phyloP scores from a whole-genome alignment of 2,113 vertebrate genomes.

The Sphaerodactylus townsendi region DNA sequence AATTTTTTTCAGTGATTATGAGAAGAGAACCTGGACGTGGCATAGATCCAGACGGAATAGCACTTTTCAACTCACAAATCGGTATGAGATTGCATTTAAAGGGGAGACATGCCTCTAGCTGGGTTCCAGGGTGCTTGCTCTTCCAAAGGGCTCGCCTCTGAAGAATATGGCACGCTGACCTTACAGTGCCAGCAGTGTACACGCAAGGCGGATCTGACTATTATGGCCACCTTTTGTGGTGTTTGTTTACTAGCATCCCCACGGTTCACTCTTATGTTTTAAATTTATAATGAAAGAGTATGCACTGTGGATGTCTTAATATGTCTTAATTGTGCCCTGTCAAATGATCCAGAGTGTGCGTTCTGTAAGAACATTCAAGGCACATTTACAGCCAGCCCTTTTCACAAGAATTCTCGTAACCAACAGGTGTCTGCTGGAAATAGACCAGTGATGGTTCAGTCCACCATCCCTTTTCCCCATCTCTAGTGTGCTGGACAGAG shows the following conservation, averaged over 20 bases:
- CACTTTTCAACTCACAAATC: neutral
- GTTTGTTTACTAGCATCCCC: neutral
- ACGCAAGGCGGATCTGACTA: neutral
- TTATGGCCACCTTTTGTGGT: neutral
- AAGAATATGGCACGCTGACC: neutral
- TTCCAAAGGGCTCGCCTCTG: neutral
- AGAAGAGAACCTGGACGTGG: neutral
- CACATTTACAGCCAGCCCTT: neutral
- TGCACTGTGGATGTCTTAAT: neutral
- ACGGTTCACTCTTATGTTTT: neutral
- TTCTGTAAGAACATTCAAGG: neutral
- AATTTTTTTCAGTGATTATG: neutral
- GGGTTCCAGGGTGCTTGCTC: too few relatives aligned
- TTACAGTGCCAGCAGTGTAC: neutral
- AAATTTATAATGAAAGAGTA: neutral
- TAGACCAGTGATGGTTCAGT: too few relatives aligned
- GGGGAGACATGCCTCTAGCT: too few relatives aligned
- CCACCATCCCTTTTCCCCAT: too few relatives aligned
- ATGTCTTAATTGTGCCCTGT: neutral
- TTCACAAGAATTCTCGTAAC: neutral
- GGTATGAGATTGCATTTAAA: too few relatives aligned
- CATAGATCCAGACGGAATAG: neutral
- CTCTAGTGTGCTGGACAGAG: too few relatives aligned
- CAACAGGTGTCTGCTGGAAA: too few relatives aligned
- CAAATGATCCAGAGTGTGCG: neutral